Percentiles rank a stretch among this genome's conserved stretches.
Conservation (phyloP, 1,140 invertebrate genomes). For the Sycophila sp. region DNA sequence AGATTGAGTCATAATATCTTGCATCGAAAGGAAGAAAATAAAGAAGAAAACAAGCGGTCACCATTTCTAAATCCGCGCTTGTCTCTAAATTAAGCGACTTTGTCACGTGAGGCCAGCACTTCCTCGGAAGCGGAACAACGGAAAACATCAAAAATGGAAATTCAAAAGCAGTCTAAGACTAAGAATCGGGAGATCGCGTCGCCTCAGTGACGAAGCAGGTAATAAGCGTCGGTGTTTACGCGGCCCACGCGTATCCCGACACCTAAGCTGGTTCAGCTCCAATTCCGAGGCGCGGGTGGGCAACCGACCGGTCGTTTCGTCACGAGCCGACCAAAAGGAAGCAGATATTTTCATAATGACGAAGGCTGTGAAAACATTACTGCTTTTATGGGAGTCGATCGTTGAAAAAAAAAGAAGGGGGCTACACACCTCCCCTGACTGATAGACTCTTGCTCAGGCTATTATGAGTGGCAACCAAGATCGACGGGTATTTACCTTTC, state of each 20-base stretch:
- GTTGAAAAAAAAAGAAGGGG: no score
- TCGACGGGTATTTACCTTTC: no score
- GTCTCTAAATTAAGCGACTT: no score
- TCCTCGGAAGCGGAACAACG: neutral
- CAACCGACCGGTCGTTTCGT: neutral
- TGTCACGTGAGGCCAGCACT: neutral
- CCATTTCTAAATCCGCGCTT: no score
- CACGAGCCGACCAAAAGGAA: conserved; percentile 7
- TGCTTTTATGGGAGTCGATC: no score
- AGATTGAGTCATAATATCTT: no score
- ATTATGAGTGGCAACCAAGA: no score
- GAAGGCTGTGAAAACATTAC: no score
- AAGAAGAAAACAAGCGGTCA: no score
- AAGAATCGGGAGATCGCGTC: neutral
- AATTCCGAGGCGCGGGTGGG: neutral
- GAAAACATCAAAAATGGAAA: neutral
- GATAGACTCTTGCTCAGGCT: neutral
- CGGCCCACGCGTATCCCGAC: neutral
- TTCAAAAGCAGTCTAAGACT: neutral
- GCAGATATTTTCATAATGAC: conserved; percentile 13
- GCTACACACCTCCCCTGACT: neutral
- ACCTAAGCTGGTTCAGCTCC: neutral
- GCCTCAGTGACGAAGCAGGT: neutral
- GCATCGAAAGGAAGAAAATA: no score
- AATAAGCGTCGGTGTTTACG: neutral